Evolutionary conservation across 2,797 vertebrate genomes (phyloP), one percentile per base, ranked within the genome.

Genomic region (Sebastes minor): DNA sequence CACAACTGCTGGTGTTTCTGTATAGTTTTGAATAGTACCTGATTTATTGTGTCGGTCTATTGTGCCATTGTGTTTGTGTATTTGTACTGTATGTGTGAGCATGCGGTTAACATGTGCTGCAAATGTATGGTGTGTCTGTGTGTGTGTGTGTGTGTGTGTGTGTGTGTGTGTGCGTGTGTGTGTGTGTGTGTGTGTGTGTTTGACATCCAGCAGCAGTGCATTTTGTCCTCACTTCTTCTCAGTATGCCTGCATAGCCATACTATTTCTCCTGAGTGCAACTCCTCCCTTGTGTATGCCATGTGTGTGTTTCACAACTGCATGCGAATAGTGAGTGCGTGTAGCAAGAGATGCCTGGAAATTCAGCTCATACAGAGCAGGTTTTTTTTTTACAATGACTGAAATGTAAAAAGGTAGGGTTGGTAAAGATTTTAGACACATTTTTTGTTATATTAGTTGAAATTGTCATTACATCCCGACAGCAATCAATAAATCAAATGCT

Each of bases 231-330:
- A 27, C 59, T 60, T 32, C 27, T 55, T 71, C 61, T 56, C 61
- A 56, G 63, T 25, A 13, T 33, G n/a, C 12, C 32, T 38, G 32
- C 20, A 72, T 13, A 68, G 28, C 13, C 23, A 7, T 49, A 53
- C 8, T 13, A 32, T 63, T 42, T 23, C 32, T 56, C 57, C 25
- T 38, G 57, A 78, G 32, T 74, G 46, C 25, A 74, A 65, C 46
- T 53, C 16, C 14, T 28, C 74, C 49, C 56, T 30, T 75, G 60
- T 78, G 78, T 23, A 73, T 71, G 60, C 62, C 57, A 67, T 80
- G 74, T 69, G 74, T 69, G 70, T 82, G 76, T 77, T 89, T 74
- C 71, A 80, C 27, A 74, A 49, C 75, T 78, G 23, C 35, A 38
- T 14, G 35, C 69, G 59, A 56, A 70, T 23, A 6, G 25, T 33